Evolutionary conservation across 1,140 invertebrate genomes (phyloP), one percentile per base, ranked within the genome.

Genomic region (Aphelinus certus): DNA sequence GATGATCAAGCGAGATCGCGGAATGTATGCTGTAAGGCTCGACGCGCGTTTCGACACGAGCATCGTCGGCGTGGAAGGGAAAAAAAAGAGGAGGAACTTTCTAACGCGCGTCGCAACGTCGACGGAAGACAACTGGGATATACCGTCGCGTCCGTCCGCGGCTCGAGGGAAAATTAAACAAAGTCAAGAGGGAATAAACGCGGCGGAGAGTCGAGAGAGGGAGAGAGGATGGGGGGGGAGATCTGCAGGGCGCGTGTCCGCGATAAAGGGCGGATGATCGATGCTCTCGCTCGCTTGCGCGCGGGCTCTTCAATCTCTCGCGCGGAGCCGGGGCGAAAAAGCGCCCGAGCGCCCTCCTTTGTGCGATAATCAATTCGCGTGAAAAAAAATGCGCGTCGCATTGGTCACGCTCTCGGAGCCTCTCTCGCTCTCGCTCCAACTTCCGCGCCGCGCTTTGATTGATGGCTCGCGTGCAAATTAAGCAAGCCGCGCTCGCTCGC

Each of bases 1-100:
- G 47, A 68, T 73, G 49, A 62, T 75, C 65, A 77, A 78, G 73
- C 26, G 26, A 26, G 26, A 26, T 26, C 26, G 26, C 26, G 26
- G 26, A 26, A 26, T 26, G 26, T 68, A 70, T 76, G 53, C 42
- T 46, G 65, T 61, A 53, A 62, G 42, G 9, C 55, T 65, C 58
- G 26, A 26, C n/a, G 58, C 26, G 75, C 74, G 74, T 81, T 81
- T 76, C 78, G 73, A 79, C 78, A 81, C 48, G 55, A 76, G 70
- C 74, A 68, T 10, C 7, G 46, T 26, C 61, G 61, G 77, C 70
- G 74, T 76, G 60, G 64, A 76, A 26, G 26, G 26, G 26, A 26
- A 26, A 26, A 26, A 26, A 26, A 26, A 26, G 26, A 26, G 26
- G 26, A 26, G 26, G 26, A 26, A 26, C 26, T 26, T 26, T 26